A percentile compares a stretch with the other conserved stretches of the same genome.
These are phyloP conservation scores for human DNA, from an alignment of 2,113 vertebrate genomes.

Conservation along the genomic window DNA sequence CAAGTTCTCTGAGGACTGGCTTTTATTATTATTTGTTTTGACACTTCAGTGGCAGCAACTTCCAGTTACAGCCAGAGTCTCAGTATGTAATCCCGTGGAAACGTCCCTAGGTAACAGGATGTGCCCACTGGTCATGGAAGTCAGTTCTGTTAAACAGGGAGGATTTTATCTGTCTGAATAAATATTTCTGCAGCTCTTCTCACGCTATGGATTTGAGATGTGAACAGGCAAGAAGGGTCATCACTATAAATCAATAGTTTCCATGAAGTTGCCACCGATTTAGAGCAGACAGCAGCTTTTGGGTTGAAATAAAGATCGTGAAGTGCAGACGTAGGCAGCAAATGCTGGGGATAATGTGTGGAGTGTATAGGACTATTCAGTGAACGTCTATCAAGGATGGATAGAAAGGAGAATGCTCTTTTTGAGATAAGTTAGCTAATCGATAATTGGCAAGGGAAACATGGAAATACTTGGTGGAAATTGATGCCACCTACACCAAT, in stretches of 20 bases:
- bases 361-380: background rate
- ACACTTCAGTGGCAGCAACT: slow-evolving; percentile 29
- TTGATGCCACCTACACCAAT: accelerated
- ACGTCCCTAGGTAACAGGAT: background rate
- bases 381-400: background rate
- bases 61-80: background rate
- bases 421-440: background rate
- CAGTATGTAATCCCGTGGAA: background rate
- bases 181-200: slow-evolving; percentile 55
- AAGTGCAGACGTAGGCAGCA: background rate
- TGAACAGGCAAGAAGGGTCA: slow-evolving; percentile 28
- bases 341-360: background rate
- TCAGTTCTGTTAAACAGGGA: slow-evolving; percentile 61
- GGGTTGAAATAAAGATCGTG: background rate
- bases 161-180: slow-evolving; percentile 63
- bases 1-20: background rate
- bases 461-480: background rate
- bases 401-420: background rate
- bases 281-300: slow-evolving; percentile 34
- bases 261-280: background rate
- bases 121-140: slow-evolving; percentile 52
- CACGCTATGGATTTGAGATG: slow-evolving; percentile 26
- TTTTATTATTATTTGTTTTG: slow-evolving; percentile 48
- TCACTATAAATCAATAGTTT: slow-evolving; percentile 54
- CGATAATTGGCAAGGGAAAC: background rate